Evolutionary conservation across 2,113 vertebrate species (phyloP).

Genomic region (Argyrosomus japonicus): DNA sequence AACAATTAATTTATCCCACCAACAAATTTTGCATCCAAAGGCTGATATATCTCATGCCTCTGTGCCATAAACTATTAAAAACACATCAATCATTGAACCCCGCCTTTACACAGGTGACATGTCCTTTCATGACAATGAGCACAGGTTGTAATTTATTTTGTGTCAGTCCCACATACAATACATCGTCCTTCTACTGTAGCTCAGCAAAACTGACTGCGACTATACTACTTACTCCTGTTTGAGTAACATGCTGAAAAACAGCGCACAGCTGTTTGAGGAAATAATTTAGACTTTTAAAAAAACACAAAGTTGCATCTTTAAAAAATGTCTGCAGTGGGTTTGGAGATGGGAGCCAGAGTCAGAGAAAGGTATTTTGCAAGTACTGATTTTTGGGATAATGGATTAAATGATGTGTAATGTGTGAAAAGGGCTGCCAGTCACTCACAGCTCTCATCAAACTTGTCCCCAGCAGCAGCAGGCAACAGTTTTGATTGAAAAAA

Average conservation of each 20-base stretch:
- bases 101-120: neutral
- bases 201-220: neutral
- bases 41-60: neutral
- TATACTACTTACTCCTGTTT: neutral
- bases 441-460: neutral
- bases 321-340: neutral
- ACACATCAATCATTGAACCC: neutral
- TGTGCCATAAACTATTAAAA: neutral
- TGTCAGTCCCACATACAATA: neutral
- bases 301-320: neutral
- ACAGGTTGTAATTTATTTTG: neutral
- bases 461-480: neutral
- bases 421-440: too few species aligned
- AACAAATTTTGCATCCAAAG: neutral
- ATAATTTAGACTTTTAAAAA: neutral
- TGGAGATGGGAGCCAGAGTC: neutral
- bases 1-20: neutral
- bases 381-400: neutral
- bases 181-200: neutral
- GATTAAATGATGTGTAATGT: neutral
- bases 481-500: neutral
- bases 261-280: neutral
- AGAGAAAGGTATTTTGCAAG: neutral
- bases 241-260: neutral
- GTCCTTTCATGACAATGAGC: neutral